Base-by-base conservation (phyloP, 2,113 vertebrate species). In the Holacanthus passer region DNA sequence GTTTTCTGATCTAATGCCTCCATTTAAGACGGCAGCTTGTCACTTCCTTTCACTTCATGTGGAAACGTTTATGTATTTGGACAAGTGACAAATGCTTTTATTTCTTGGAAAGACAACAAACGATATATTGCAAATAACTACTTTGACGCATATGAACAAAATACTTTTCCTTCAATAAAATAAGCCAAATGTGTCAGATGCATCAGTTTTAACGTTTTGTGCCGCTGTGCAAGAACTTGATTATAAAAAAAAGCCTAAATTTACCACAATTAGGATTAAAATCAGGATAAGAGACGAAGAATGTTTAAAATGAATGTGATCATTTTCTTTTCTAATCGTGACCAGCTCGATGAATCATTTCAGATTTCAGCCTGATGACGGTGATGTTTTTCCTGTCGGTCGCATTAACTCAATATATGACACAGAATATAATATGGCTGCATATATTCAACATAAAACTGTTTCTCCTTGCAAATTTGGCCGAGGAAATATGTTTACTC, bases 391-490 rank as follows among this genome's bases (percentile, higher is more conserved):
- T 24, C 69, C n/a, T 45, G n/a, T 27, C 43, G 68, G 60, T 72
- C 60, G 9, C 65, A 76, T 87, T 56, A 73, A 66, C 53, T 64
- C 19, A 75, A 48, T 53, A 73, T 82, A 80, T 75, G 75, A 87
- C 73, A 73, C 47, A 31, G 72, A 73, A 75, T 77, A 48, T 70
- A 87, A 62, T 71, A 37, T 56, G 69, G 83, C 47, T 63, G 65
- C 20, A 75, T 74, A 58, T 59, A 62, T 82, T 77, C 55, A 59
- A 62, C 87, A 72, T 84, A 81, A 79, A 81, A 81, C n/a, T 2
- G 32, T 69, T 84, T 82, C 70, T 75, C 55, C 35, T 12, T 66
- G 72, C 85, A 79, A 85, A 92, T 91, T 93, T 90, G 85, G 88
- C 83, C 52, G 58, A 64, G 78, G 73, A 86, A 86, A 83, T 83